A percentile compares a stretch with the other conserved stretches of the same genome.
phyloP scores from a whole-genome alignment of 2,797 vertebrate genomes.

The Anguilla obscura region DNA sequence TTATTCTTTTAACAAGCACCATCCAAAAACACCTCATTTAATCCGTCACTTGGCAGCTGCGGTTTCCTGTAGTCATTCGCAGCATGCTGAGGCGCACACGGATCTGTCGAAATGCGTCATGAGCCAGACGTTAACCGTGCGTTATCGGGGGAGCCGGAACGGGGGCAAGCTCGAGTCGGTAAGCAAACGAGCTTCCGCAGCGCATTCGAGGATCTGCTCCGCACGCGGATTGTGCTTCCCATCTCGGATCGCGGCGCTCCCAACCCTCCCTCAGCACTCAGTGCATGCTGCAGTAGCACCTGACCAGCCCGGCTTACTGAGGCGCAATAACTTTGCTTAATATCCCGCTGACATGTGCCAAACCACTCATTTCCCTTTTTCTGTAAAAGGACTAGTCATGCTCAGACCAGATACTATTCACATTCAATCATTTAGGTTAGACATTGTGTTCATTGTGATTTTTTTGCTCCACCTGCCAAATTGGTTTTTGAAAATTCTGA shows the following conservation, averaged over 20 bases:
- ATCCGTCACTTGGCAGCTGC: not conserved
- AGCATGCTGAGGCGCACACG: not conserved
- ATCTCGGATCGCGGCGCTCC: not conserved
- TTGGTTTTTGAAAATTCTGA: not conserved
- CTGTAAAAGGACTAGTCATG: no score
- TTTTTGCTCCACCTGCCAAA: not conserved
- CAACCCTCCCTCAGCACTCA: not conserved
- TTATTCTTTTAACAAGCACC: not conserved
- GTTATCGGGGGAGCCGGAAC: not conserved
- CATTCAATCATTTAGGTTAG: no score
- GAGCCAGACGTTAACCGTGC: not conserved
- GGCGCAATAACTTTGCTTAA: not conserved
- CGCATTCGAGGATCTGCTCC: not conserved
- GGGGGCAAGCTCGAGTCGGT: not conserved
- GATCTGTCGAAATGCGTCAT: not conserved
- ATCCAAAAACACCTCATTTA: not conserved
- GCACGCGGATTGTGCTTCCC: not conserved
- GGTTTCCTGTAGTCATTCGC: not conserved
- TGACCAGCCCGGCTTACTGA: not conserved
- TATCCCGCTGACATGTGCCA: not conserved
- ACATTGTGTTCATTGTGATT: not conserved
- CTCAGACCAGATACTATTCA: no score
- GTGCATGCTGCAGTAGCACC: not conserved
- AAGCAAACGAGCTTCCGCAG: not conserved
- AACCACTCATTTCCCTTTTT: not conserved